Percentiles rank a stretch among this genome's conserved stretches.
phyloP scores from a whole-genome alignment of 2,113 vertebrate species.

The Axis porcinus region DNA sequence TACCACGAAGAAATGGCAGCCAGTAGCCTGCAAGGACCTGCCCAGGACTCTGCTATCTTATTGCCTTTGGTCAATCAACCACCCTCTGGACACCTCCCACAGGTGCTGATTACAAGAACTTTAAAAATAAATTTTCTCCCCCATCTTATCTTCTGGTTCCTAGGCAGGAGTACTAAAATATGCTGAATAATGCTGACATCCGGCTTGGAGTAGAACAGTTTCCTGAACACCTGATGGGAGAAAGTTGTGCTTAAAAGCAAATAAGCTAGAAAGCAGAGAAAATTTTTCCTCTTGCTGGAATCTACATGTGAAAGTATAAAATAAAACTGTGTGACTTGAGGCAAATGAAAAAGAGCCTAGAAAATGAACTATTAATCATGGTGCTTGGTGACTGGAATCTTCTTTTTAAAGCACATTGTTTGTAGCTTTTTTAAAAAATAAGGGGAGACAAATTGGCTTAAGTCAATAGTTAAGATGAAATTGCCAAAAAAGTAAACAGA shows the following conservation, averaged over 20 bases:
- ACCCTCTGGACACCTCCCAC: slow-evolving; percentile 39
- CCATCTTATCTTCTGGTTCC: slow-evolving; percentile 59
- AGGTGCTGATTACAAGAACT: slow-evolving; percentile 16
- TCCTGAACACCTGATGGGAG: slow-evolving; percentile 43
- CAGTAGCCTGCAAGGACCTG: background rate
- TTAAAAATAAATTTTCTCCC: slow-evolving; percentile 21
- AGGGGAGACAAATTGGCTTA: background rate
- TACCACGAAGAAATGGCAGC: background rate
- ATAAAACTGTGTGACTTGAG: background rate
- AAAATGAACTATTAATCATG: background rate
- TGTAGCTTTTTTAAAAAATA: slow-evolving; percentile 17
- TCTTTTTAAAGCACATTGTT: background rate
- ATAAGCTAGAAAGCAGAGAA: slow-evolving; percentile 11
- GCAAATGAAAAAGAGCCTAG: background rate
- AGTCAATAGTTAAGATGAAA: slow-evolving; percentile 2
- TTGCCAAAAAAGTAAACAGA: slow-evolving; percentile 2
- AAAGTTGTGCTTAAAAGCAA: slow-evolving; percentile 37
- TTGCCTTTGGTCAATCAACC: background rate
- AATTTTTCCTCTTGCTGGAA: background rate
- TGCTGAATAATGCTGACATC: slow-evolving; percentile 49
- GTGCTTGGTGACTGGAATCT: background rate
- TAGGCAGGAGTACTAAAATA: slow-evolving; percentile 34
- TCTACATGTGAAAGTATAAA: slow-evolving; percentile 1
- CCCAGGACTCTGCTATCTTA: background rate
- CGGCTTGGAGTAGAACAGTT: background rate